Percentiles rank a stretch among this genome's conserved stretches.
Evolutionary conservation across 2,888 invertebrate genomes (phyloP).

Genomic region (Chrysotoxum bicinctum): DNA sequence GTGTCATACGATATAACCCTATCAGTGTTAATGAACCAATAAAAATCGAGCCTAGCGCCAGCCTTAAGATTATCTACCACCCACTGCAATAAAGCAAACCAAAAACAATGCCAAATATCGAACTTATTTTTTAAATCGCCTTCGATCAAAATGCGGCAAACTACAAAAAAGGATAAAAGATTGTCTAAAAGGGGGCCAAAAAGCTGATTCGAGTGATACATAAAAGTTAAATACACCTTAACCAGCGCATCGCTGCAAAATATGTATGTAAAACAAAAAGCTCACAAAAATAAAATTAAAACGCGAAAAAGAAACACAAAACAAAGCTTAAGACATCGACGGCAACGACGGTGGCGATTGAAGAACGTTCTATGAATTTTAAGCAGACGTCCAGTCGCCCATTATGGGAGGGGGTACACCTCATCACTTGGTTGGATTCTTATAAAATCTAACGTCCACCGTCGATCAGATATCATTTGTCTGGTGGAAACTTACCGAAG

Average conservation of each 20-base stretch:
- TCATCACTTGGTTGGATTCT: conserved; percentile 73
- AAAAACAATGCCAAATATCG: conserved; percentile 9
- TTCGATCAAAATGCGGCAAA: conserved; percentile 19
- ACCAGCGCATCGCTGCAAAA: background rate
- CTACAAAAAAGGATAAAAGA: background rate
- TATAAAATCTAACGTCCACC: conserved; percentile 81
- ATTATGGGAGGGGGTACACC: conserved; percentile 64
- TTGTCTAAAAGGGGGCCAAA: conserved; percentile 5
- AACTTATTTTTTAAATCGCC: background rate
- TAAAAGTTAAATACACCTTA: conserved; percentile 2
- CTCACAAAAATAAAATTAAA: conserved; percentile 17
- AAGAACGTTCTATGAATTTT: conserved; percentile 74
- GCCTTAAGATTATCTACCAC: background rate
- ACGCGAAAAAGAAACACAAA: conserved; percentile 24
- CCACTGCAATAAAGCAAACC: conserved; percentile 14
- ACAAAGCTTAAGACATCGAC: conserved; percentile 24
- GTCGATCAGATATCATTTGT: conserved; percentile 80
- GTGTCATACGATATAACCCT: background rate
- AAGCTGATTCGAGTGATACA: background rate
- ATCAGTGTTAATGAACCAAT: background rate
- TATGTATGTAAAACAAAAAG: conserved; percentile 11
- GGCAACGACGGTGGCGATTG: conserved; percentile 29
- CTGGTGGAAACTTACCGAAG: conserved; percentile 81
- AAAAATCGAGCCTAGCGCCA: background rate
- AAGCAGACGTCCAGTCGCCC: conserved; percentile 70